A percentile compares a stretch with the other conserved stretches of the same genome.
These are phyloP conservation scores for Branchipolynoe longqiensis DNA, from an alignment of 2,888 invertebrate species.

Conservation along the genomic window DNA sequence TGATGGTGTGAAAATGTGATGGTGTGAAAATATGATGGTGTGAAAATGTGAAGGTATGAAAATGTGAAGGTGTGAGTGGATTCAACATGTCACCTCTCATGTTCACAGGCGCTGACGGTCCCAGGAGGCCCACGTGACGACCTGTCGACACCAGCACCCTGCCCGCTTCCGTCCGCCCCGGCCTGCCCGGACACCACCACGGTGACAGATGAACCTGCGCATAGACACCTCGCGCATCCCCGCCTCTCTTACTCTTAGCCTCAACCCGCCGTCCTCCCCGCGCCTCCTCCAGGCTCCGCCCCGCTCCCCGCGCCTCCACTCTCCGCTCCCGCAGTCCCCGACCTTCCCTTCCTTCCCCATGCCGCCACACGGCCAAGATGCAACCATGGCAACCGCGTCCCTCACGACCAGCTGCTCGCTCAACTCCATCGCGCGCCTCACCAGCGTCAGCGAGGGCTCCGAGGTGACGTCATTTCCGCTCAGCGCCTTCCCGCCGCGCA, in stretches of 20 bases:
- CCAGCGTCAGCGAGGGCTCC: slow-evolving; percentile 28
- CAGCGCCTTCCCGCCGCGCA: slow-evolving; percentile 3
- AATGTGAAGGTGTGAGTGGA: too few relatives aligned
- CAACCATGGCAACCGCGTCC: not conserved
- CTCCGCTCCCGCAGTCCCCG: slow-evolving; percentile 9
- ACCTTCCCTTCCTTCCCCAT: slow-evolving; percentile 28
- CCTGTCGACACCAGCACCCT: too few relatives aligned
- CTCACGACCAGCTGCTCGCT: not conserved
- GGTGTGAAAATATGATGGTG: too few relatives aligned
- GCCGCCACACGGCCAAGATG: slow-evolving; percentile 26
- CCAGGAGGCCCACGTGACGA: too few relatives aligned
- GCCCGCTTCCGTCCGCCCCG: too few relatives aligned
- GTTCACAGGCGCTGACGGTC: too few relatives aligned
- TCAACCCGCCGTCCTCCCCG: slow-evolving; percentile 38
- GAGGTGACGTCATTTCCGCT: slow-evolving; percentile 31
- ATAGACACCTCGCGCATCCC: slow-evolving; percentile 51
- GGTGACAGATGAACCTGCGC: slow-evolving; percentile 46
- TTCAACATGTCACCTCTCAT: too few relatives aligned
- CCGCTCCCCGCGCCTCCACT: slow-evolving; percentile 36
- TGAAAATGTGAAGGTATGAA: too few relatives aligned
- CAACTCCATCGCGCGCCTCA: not conserved
- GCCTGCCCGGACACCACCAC: too few relatives aligned
- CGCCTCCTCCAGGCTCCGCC: slow-evolving; percentile 32
- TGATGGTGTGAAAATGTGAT: too few relatives aligned
- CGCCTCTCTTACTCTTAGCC: slow-evolving; percentile 29